Percentiles rank a stretch among this genome's conserved stretches.
phyloP scores from a whole-genome alignment of 2,888 invertebrate species.

The Tortricodes alternella region DNA sequence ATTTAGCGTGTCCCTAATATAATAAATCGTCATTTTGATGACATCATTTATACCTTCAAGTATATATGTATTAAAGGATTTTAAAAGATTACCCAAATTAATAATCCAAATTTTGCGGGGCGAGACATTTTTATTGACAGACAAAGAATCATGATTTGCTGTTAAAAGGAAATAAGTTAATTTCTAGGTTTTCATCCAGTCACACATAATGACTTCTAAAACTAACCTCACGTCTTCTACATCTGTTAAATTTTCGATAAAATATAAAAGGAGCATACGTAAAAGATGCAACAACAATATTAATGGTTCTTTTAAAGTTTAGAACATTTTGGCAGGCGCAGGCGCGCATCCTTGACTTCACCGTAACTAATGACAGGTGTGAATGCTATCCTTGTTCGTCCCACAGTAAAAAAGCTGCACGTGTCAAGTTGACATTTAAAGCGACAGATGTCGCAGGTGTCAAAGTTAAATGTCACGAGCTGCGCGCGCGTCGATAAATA shows the following conservation, averaged over 20 bases:
- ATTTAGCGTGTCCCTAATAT: constrained; percentile 1
- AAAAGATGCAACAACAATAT: too few relatives aligned
- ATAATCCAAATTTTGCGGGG: too few relatives aligned
- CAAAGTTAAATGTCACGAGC: constrained; percentile 36
- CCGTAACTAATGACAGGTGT: constrained; percentile 19
- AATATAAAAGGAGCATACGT: neutral
- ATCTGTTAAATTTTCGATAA: too few relatives aligned
- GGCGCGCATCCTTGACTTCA: constrained; percentile 13
- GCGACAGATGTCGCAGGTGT: constrained; percentile 33
- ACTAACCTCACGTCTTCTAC: too few relatives aligned
- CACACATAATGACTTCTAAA: too few relatives aligned
- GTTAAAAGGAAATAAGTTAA: too few relatives aligned
- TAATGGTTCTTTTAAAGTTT: too few relatives aligned
- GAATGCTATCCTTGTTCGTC: constrained; percentile 7
- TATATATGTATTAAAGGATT: too few relatives aligned
- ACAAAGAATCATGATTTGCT: too few relatives aligned
- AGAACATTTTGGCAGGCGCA: neutral
- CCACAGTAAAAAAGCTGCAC: constrained; percentile 18
- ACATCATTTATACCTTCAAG: neutral
- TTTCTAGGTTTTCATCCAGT: too few relatives aligned
- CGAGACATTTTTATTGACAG: too few relatives aligned
- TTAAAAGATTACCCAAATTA: too few relatives aligned
- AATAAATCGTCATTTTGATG: constrained; percentile 4
- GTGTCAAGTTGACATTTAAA: constrained; percentile 13
- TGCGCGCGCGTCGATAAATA: constrained; percentile 33